Conservation (phyloP, 2,797 vertebrate genomes). For the Acanthiza pusilla region DNA sequence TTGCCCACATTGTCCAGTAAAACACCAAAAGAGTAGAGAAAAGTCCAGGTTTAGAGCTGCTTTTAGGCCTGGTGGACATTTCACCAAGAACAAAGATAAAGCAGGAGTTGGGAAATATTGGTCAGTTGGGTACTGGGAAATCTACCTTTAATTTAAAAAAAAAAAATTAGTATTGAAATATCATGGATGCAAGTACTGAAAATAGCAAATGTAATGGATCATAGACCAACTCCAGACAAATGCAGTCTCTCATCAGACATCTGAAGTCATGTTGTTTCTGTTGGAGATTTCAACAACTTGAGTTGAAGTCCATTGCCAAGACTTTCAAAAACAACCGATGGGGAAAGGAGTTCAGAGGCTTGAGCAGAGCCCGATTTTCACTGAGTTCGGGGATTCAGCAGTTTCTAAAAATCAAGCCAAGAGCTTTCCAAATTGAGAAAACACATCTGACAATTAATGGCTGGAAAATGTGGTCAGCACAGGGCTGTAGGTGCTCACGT, state of each 20-base stretch:
- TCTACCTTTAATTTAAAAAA: background rate
- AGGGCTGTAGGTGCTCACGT: constrained; percentile 36
- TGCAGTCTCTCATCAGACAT: background rate
- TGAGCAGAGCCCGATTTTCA: background rate
- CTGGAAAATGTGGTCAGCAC: constrained; percentile 55
- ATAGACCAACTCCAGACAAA: background rate
- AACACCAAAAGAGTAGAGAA: background rate
- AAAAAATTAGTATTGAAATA: background rate
- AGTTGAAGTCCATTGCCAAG: background rate
- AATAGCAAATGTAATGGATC: background rate
- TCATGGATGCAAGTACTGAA: background rate
- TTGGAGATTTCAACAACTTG: background rate
- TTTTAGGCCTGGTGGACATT: background rate
- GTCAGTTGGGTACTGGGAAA: background rate
- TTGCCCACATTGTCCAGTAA: background rate
- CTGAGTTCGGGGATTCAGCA: background rate
- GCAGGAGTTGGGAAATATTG: background rate
- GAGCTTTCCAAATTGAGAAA: constrained; percentile 27
- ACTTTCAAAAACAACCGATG: background rate
- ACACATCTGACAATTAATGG: constrained; percentile 19
- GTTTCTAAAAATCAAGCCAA: constrained; percentile 17
- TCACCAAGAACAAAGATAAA: background rate
- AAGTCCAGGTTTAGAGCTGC: background rate
- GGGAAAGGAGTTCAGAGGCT: background rate
- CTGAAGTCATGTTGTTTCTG: constrained; percentile 2